Conservation (phyloP, 2,888 invertebrate genomes). For the Parascotia fuliginaria region DNA sequence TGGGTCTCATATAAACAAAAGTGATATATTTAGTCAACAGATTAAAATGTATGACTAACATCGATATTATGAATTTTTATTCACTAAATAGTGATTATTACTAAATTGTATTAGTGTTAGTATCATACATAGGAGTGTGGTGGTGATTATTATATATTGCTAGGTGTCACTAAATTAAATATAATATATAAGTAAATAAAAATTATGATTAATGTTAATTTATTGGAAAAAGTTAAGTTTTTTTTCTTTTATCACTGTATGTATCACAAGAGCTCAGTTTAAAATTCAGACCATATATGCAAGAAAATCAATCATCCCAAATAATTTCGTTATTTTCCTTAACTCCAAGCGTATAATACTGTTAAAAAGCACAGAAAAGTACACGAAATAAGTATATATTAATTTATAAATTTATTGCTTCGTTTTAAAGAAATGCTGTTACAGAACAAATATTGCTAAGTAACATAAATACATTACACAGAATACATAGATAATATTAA, state of each 20-base stretch:
- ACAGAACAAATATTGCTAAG: constrained; percentile 67
- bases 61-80: constrained; percentile 34
- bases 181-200: constrained; percentile 27
- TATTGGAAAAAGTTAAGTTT: constrained; percentile 33
- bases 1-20: constrained; percentile 38
- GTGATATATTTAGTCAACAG: constrained; percentile 34
- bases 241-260: constrained; percentile 37
- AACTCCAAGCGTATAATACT: constrained; percentile 43
- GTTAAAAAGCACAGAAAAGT: constrained; percentile 43
- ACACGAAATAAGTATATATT: constrained; percentile 45
- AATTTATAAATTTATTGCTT: constrained; percentile 67
- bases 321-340: constrained; percentile 36
- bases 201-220: constrained; percentile 29
- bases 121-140: constrained; percentile 26
- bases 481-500: constrained; percentile 60
- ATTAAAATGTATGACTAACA: constrained; percentile 40
- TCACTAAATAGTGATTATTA: constrained; percentile 32
- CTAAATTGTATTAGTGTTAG: constrained; percentile 22
- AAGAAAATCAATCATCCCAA: constrained; percentile 25
- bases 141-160: constrained; percentile 18
- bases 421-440: constrained; percentile 62
- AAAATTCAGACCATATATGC: constrained; percentile 27
- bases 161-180: constrained; percentile 30
- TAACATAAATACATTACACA: constrained; percentile 69
- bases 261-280: constrained; percentile 42